These are phyloP conservation scores for Aphidoletes aphidimyza DNA, from an alignment of 2,888 invertebrate genomes.

Conservation along the genomic window DNA sequence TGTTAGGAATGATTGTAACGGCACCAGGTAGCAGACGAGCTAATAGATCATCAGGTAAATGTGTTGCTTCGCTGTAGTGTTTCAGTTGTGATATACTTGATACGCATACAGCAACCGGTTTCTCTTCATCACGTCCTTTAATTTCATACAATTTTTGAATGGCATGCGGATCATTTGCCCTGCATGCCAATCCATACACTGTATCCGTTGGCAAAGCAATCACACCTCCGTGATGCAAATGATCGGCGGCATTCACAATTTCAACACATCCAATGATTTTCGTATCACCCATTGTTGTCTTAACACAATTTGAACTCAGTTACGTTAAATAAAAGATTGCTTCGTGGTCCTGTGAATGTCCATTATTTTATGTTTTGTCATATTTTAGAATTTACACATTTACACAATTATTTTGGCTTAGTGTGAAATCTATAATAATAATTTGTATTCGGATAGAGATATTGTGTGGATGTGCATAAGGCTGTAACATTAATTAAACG, in stretches of 20 bases:
- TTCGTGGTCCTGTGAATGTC: not conserved
- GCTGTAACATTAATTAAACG: too few species aligned
- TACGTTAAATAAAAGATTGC: not conserved
- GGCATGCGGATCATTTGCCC: conserved; percentile 81
- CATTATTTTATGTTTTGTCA: not conserved
- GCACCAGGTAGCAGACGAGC: conserved; percentile 88
- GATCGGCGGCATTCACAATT: conserved; percentile 68
- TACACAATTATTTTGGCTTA: not conserved
- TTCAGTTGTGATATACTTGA: conserved; percentile 76
- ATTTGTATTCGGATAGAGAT: too few species aligned
- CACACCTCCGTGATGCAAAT: conserved; percentile 70
- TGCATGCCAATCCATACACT: conserved; percentile 93
- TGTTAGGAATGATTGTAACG: conserved; percentile 88
- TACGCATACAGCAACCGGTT: conserved; percentile 95
- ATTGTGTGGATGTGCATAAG: too few species aligned
- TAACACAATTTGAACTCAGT: not conserved
- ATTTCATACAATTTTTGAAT: conserved; percentile 85
- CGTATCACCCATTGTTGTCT: not conserved
- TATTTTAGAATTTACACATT: not conserved
- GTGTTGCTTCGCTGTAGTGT: conserved; percentile 79
- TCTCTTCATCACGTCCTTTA: conserved; percentile 82
- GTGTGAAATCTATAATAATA: too few species aligned
- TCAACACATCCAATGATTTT: conserved; percentile 59
- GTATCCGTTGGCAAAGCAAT: conserved; percentile 98
- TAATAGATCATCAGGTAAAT: conserved; percentile 77